Evolutionary conservation across 2,113 vertebrate genomes (phyloP), one percentile per base, ranked within the genome.

Genomic region (Turdus rufiventris): DNA sequence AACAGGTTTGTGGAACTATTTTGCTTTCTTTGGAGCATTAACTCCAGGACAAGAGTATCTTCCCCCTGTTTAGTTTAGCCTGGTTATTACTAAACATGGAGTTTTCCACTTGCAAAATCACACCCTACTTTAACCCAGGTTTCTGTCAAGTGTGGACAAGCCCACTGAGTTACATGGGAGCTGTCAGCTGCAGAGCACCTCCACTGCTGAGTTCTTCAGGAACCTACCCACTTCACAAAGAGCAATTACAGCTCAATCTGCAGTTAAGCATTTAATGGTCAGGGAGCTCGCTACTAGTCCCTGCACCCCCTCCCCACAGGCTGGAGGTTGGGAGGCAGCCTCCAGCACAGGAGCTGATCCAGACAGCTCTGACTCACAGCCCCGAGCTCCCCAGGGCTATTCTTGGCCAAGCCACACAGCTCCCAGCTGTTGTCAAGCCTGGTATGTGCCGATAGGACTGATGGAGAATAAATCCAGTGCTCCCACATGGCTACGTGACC

Each of bases 361-460:
- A 89, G 95, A 81, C 80, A 68, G 93, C 94, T 80, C 87, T 88
- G 89, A 85, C 88, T 94, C 93, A 89, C 0, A 13, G 57, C 94
- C 53, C 62, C 7, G 8, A 88, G 83, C 62, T 95, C 89, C 87
- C 93, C 67, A 25, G 88, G 54, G 91, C 94, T 93, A 94, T 94
- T 96, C 96, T 79, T 91, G 94, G 94, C 83, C 91, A 54, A 89
- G 85, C 67, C 74, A 20, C 83, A 34, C 56, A 57, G 91, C 94
- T 93, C 95, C 96, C 96, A 96, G 96, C 96, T 96, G 96, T 70
- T 96, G 94, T 76, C 84, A 93, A 34, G 91, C 87, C 78, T 60
- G 91, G 85, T 89, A 92, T 87, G 87, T 36, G 91, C 74, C 0
- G 60, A 97, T 77, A 95, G 89, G 48, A 6, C 81, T 63, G 85